Conservation (phyloP, 2,888 invertebrate species). For the Hipparchia sbordonii region DNA sequence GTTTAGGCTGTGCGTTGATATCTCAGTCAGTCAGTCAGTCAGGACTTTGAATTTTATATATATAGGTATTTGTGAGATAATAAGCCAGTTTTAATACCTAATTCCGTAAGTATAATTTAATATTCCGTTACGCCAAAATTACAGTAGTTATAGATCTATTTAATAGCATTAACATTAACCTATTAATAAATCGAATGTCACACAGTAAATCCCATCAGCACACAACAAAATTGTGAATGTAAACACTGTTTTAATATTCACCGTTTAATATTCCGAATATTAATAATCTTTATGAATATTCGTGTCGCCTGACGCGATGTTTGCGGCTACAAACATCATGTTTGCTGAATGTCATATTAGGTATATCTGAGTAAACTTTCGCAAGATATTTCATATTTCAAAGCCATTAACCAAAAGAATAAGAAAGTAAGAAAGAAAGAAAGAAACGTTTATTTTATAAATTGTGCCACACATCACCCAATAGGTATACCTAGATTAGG, state of each 20-base stretch:
- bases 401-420: no score
- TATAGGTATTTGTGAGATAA: no score
- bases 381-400: background rate
- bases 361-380: background rate
- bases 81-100: no score
- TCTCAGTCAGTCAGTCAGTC: no score
- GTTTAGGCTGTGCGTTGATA: no score
- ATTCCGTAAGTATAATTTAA: no score
- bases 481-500: no score
- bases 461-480: no score
- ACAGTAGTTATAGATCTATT: background rate
- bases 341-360: background rate
- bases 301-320: background rate
- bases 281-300: constrained; percentile 15
- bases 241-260: background rate
- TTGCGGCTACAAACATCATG: background rate
- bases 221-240: background rate
- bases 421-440: no score
- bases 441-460: no score
- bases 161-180: background rate
- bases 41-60: no score
- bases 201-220: background rate
- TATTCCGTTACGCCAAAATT: background rate
- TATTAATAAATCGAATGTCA: background rate
- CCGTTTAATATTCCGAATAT: constrained; percentile 13